phyloP scores from a whole-genome alignment of 2,113 vertebrate genomes.

The Prolemur simus region DNA sequence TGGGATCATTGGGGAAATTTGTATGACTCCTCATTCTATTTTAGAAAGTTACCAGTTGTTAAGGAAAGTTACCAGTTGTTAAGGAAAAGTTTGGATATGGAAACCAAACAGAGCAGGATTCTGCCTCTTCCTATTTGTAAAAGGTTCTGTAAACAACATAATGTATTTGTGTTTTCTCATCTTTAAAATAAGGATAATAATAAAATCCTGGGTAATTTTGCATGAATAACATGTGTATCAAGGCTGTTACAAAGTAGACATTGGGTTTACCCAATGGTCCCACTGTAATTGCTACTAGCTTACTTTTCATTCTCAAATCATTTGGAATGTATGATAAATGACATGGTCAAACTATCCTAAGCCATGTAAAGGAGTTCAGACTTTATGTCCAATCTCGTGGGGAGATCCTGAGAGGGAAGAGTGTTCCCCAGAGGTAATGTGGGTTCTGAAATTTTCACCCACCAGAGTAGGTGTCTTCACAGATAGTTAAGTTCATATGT shows the following conservation, averaged over 20 bases:
- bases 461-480: not conserved
- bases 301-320: not conserved
- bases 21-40: not conserved
- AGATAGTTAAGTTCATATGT: not conserved
- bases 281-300: not conserved
- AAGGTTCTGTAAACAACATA: not conserved
- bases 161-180: not conserved
- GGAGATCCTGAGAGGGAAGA: not conserved
- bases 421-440: too few relatives aligned
- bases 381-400: not conserved
- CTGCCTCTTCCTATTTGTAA: not conserved
- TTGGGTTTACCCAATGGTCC: not conserved
- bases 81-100: not conserved
- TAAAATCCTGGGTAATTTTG: not conserved
- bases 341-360: not conserved
- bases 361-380: not conserved
- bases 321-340: not conserved
- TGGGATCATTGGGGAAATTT: not conserved
- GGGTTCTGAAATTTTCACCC: not conserved
- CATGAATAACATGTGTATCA: not conserved
- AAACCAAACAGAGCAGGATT: not conserved
- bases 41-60: not conserved
- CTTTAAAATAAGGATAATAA: not conserved
- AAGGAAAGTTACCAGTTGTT: not conserved
- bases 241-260: not conserved